phyloP scores from a whole-genome alignment of 2,113 vertebrate genomes.

The Cinclus mexicanus region DNA sequence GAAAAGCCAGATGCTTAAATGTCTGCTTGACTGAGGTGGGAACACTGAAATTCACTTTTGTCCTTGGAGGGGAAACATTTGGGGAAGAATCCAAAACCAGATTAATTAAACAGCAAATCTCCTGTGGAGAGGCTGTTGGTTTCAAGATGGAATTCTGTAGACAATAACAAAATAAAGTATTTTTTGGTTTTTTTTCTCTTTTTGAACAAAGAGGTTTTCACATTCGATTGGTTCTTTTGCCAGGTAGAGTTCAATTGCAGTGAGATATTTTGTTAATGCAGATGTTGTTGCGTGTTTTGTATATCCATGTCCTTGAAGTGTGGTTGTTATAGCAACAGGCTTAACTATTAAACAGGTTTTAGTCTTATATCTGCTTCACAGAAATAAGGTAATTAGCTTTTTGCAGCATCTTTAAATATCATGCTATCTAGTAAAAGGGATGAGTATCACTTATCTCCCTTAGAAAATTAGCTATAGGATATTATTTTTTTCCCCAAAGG shows the following conservation, averaged over 20 bases:
- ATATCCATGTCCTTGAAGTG: slow-evolving; percentile 52
- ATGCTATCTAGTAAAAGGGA: neutral
- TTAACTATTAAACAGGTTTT: slow-evolving; percentile 51
- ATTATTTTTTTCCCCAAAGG: neutral
- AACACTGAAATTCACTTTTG: neutral
- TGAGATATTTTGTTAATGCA: slow-evolving; percentile 27
- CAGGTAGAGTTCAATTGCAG: neutral
- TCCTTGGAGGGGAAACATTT: neutral
- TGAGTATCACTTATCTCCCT: neutral
- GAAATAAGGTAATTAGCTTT: slow-evolving; percentile 49
- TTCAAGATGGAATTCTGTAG: neutral
- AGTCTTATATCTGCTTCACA: neutral
- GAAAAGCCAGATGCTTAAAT: neutral
- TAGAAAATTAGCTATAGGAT: neutral
- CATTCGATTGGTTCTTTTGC: neutral
- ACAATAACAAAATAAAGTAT: neutral
- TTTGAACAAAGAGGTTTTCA: neutral
- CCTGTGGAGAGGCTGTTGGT: neutral
- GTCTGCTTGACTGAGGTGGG: neutral
- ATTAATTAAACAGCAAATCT: neutral
- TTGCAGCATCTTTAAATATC: slow-evolving; percentile 23
- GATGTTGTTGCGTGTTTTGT: neutral
- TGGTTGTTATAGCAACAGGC: slow-evolving; percentile 69
- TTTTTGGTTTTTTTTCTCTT: neutral
- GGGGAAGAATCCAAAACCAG: neutral